Conservation (phyloP, 30 jellyfish, hydroid and myxozoan species). For the Phacellophora camtschatica region DNA sequence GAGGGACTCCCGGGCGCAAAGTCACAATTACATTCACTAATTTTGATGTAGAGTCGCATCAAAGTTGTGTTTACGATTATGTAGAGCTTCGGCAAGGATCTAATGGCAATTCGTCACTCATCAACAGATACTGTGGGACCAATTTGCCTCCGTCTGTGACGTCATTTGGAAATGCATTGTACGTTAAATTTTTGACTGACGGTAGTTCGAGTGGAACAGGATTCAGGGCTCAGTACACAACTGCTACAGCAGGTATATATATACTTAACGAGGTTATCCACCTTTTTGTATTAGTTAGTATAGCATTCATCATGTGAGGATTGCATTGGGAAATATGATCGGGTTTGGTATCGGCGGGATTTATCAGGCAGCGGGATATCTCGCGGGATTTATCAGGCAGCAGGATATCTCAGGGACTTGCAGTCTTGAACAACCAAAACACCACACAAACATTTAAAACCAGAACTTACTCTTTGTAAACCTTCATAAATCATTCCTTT, state of each 20-base stretch:
- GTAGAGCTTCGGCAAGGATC: slow-evolving; percentile 69
- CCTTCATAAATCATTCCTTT: too few relatives aligned
- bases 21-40: slow-evolving; percentile 65
- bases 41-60: slow-evolving; percentile 43
- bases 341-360: too few relatives aligned
- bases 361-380: too few relatives aligned
- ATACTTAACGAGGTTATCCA: too few relatives aligned
- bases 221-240: slow-evolving; percentile 63
- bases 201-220: slow-evolving; percentile 51
- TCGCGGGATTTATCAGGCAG: too few relatives aligned
- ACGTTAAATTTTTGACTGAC: slow-evolving; percentile 60
- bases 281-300: too few relatives aligned
- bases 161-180: slow-evolving; percentile 66
- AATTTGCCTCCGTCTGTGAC: slow-evolving; percentile 62
- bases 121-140: slow-evolving; percentile 48
- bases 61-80: slow-evolving; percentile 67
- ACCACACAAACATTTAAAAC: too few relatives aligned
- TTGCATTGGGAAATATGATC: too few relatives aligned
- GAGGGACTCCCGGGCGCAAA: slow-evolving; percentile 74
- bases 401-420: too few relatives aligned
- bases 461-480: too few relatives aligned
- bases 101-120: slow-evolving; percentile 11
- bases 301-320: not conserved
- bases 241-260: slow-evolving; percentile 62
- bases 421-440: too few relatives aligned